Evolutionary conservation across 2,113 vertebrate species (phyloP).

Genomic region (Macroglossus sobrinus): DNA sequence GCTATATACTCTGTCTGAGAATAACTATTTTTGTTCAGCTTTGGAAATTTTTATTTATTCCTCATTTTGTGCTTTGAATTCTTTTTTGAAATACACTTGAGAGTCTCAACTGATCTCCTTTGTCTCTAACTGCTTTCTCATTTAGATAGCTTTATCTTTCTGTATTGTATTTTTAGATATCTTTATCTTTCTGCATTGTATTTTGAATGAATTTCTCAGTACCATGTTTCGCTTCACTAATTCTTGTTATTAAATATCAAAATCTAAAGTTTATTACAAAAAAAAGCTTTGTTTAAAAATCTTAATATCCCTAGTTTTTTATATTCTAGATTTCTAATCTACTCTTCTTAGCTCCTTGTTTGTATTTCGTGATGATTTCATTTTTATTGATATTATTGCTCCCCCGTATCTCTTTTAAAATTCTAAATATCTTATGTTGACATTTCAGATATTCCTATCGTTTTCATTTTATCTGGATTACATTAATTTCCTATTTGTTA

Average conservation of each 20-base stretch:
- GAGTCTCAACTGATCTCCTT: background rate
- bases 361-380: background rate
- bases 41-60: background rate
- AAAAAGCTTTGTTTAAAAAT: background rate
- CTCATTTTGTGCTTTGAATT: background rate
- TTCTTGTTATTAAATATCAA: background rate
- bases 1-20: background rate
- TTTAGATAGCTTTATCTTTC: background rate
- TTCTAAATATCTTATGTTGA: background rate
- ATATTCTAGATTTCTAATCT: background rate
- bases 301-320: background rate
- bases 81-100: background rate
- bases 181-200: background rate
- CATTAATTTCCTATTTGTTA: background rate
- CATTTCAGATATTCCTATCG: background rate
- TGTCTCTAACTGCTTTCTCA: background rate
- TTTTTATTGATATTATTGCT: background rate
- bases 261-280: background rate
- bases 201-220: background rate
- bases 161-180: background rate
- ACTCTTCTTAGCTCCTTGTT: background rate
- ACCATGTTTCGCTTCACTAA: background rate
- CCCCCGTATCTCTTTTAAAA: background rate
- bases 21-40: conserved; percentile 11
- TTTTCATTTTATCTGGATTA: background rate